Evolutionary conservation across 1,140 invertebrate genomes (phyloP).

Genomic region (Chrysopa pallens): DNA sequence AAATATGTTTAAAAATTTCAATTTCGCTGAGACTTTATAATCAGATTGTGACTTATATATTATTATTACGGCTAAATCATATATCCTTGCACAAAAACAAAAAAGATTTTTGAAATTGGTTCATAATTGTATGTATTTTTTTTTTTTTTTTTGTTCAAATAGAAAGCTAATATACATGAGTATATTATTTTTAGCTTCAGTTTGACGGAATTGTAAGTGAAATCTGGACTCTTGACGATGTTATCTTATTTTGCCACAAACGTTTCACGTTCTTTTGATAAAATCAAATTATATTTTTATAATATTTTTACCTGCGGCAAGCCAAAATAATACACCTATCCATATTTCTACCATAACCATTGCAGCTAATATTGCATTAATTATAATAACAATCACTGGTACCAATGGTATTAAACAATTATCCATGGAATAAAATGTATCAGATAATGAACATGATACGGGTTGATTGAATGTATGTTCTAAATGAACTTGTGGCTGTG

Average conservation of each 20-base stretch:
- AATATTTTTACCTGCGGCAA: conserved; percentile 3
- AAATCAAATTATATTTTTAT: background rate
- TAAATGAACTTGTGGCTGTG: conserved; percentile 2
- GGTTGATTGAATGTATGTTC: background rate
- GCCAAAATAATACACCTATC: conserved; percentile 9
- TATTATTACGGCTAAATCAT: too few relatives aligned
- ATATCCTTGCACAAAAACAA: too few relatives aligned
- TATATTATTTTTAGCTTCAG: background rate
- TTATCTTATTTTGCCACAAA: background rate
- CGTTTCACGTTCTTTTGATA: background rate
- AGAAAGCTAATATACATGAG: background rate
- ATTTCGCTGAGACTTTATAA: too few relatives aligned
- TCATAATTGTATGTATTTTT: too few relatives aligned
- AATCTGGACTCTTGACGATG: background rate
- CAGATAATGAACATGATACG: background rate
- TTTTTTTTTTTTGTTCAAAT: background rate
- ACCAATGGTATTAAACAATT: conserved; percentile 5
- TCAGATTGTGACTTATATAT: too few relatives aligned
- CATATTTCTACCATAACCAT: conserved; percentile 8
- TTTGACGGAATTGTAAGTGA: background rate
- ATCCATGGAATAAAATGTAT: background rate
- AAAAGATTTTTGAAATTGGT: too few relatives aligned
- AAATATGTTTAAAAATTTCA: too few relatives aligned
- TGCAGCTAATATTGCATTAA: conserved; percentile 6
- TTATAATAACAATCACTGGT: conserved; percentile 5